Conservation (phyloP, 2,888 invertebrate genomes). For the Cryptosula pallasiana region DNA sequence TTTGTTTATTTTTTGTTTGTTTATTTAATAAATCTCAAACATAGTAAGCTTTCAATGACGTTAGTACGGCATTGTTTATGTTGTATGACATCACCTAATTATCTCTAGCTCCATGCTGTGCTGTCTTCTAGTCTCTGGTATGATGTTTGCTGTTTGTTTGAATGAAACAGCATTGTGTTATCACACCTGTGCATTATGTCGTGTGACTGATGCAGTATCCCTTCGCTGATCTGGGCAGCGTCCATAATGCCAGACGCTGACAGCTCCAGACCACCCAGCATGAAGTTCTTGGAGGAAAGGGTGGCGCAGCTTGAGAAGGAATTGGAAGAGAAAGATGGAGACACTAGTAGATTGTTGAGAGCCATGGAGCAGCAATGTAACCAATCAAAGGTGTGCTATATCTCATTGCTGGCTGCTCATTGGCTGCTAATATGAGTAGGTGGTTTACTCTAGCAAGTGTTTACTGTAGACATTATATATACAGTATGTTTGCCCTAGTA, state of each 20-base stretch:
- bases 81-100: too few relatives aligned
- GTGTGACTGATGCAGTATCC: conserved; percentile 34
- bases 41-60: too few relatives aligned
- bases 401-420: too few relatives aligned
- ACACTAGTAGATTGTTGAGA: conserved; percentile 38
- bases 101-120: too few relatives aligned
- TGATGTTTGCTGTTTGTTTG: too few relatives aligned
- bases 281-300: conserved; percentile 41
- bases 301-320: conserved; percentile 44
- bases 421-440: too few relatives aligned
- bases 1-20: background rate
- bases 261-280: conserved; percentile 31
- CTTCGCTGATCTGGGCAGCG: conserved; percentile 48
- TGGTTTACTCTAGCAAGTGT: too few relatives aligned
- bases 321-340: conserved; percentile 43
- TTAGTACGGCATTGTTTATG: too few relatives aligned
- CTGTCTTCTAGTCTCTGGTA: too few relatives aligned
- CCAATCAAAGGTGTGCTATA: conserved; percentile 46
- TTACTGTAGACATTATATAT: too few relatives aligned
- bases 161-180: background rate
- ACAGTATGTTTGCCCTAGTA: too few relatives aligned
- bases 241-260: conserved; percentile 33
- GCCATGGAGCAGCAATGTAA: conserved; percentile 50
- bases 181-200: background rate
- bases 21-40: too few relatives aligned